Evolutionary conservation across 2,888 invertebrate genomes (phyloP).

Genomic region (Graphium colonna): DNA sequence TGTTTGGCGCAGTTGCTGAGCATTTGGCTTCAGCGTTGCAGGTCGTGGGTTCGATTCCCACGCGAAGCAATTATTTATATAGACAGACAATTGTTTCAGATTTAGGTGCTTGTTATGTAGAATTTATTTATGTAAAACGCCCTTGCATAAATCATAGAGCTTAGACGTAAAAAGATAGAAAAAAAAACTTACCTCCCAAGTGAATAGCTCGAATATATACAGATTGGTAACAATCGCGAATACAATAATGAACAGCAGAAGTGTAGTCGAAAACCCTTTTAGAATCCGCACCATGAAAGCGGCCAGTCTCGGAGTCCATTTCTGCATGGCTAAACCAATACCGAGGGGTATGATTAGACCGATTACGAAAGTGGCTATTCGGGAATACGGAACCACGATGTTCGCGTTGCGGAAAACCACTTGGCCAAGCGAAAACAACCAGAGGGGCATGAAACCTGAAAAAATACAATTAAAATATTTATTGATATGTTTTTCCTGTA

Average conservation of each 20-base stretch:
- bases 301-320: conserved; percentile 83
- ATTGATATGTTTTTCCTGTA: too few species aligned
- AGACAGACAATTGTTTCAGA: too few species aligned
- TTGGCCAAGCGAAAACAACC: conserved; percentile 93
- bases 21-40: too few species aligned
- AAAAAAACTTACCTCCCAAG: conserved; percentile 91
- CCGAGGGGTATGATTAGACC: conserved; percentile 88
- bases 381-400: conserved; percentile 87
- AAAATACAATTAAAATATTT: too few species aligned
- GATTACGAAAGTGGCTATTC: conserved; percentile 86
- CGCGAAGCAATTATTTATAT: too few species aligned
- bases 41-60: too few species aligned
- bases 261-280: conserved; percentile 89
- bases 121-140: too few species aligned
- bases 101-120: too few species aligned
- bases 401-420: conserved; percentile 86
- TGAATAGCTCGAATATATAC: conserved; percentile 93
- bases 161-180: too few species aligned
- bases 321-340: conserved; percentile 81
- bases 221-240: conserved; percentile 94
- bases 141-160: too few species aligned
- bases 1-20: too few species aligned
- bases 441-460: conserved; percentile 91
- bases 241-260: conserved; percentile 90
- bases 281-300: conserved; percentile 87